These are phyloP conservation scores for Octopus sinensis DNA, from an alignment of 1,140 invertebrate species.

Conservation along the genomic window DNA sequence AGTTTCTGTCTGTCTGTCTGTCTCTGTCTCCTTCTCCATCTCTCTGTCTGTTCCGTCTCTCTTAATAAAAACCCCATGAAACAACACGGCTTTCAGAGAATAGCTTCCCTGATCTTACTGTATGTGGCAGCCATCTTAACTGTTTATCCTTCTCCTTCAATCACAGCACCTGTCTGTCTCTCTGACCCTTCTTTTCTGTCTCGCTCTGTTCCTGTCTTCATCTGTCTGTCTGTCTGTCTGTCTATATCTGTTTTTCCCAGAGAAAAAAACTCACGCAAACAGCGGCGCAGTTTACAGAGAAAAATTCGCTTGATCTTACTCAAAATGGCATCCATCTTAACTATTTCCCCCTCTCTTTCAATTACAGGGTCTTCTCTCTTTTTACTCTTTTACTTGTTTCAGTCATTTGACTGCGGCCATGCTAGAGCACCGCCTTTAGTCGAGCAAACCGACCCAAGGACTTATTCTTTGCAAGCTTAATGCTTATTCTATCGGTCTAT, in stretches of 20 bases:
- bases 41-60: too few relatives aligned
- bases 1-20: too few relatives aligned
- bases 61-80: too few relatives aligned
- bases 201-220: background rate
- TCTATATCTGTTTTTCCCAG: background rate
- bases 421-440: background rate
- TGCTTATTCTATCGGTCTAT: too few relatives aligned
- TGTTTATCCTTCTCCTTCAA: background rate
- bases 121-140: background rate
- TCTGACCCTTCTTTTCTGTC: background rate
- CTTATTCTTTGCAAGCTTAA: too few relatives aligned
- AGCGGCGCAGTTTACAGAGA: background rate
- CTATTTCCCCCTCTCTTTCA: background rate
- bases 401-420: background rate
- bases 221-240: background rate
- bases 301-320: background rate
- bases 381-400: background rate
- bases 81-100: background rate
- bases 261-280: too few relatives aligned
- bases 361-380: background rate
- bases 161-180: background rate
- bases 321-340: background rate
- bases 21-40: too few relatives aligned
- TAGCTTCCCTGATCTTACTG: background rate
- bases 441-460: too few relatives aligned